Evolutionary conservation across 2,888 invertebrate species (phyloP), one percentile per base, ranked within the genome.

Genomic region (Pyrochroa serraticornis): DNA sequence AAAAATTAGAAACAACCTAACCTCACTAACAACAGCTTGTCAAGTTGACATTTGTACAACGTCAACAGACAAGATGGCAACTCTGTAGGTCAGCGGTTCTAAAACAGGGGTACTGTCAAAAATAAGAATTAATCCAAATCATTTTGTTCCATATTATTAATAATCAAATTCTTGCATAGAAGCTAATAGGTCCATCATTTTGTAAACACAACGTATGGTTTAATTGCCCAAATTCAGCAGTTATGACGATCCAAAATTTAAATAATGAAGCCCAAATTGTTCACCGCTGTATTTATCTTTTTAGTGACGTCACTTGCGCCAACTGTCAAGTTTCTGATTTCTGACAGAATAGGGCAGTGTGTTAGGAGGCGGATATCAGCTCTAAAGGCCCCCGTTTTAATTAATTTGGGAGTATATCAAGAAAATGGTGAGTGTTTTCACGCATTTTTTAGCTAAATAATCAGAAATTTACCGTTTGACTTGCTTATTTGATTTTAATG

Each of bases 171-270:
- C 50, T 59, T 66, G 66, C 14, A 62, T 44, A 31, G 74, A 39
- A 42, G 70, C 72, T 33, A 76, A 60, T 55, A 63, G 56, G 7
- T 66, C 46, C 6, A 72, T 39, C 22, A 76, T 67, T 32, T 65
- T 53, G 34, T 62, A 45, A 13, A 76, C 55, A 3, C 22, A n/a
- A n/a, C 22, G 22, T 3, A 22, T 22, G 22, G 22, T 5, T 22
- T 22, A 22, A 2, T 22, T 3, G 5, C 22, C 2, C 22, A 22
- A 3, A 3, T 22, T 22, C 5, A 22, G 5, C 22, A 5, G 5
- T 22, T 22, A 22, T 22, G 5, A 22, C n/a, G 22, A 22, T 3
- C 22, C 5, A 3, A 22, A 22, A 22, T 22, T 22, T 22, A 22
- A 5, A 3, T 22, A 5, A 22, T 22, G 2, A 5, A 5, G 22